These are phyloP conservation scores for Cygnus buccinator DNA, from an alignment of 2,113 vertebrate genomes.

Conservation along the genomic window DNA sequence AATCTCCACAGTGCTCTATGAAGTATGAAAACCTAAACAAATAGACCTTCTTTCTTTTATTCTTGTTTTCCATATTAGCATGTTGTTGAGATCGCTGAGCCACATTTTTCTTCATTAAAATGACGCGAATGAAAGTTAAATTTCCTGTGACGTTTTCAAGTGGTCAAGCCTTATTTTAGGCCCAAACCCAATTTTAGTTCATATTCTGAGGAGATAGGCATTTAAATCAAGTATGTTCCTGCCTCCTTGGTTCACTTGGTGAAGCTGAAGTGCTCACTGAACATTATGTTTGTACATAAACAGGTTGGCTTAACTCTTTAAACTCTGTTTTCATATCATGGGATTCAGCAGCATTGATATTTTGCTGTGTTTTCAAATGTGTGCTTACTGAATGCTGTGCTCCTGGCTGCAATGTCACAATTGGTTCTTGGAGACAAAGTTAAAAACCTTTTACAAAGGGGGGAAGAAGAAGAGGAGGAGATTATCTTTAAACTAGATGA, in stretches of 20 bases:
- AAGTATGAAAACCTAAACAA: neutral
- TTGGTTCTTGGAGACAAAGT: neutral
- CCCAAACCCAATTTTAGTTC: rapidly evolving
- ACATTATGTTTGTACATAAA: neutral
- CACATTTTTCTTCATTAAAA: neutral
- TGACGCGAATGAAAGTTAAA: neutral
- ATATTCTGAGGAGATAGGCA: neutral
- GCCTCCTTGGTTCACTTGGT: neutral
- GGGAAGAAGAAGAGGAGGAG: neutral
- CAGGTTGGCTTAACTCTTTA: neutral
- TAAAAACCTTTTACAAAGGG: neutral
- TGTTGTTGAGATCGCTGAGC: neutral
- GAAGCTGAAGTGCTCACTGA: neutral
- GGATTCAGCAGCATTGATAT: neutral
- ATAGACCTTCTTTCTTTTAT: neutral
- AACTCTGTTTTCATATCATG: neutral
- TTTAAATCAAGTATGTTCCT: neutral
- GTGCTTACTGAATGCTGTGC: neutral
- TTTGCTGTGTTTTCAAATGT: neutral
- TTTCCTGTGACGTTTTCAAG: neutral
- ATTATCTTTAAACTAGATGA: neutral
- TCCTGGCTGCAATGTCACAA: neutral
- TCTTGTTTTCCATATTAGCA: neutral
- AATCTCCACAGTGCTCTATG: neutral
- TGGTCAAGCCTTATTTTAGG: neutral